Base-by-base conservation (phyloP, 2,888 invertebrate genomes). In the Micoletzkya japonica region DNA sequence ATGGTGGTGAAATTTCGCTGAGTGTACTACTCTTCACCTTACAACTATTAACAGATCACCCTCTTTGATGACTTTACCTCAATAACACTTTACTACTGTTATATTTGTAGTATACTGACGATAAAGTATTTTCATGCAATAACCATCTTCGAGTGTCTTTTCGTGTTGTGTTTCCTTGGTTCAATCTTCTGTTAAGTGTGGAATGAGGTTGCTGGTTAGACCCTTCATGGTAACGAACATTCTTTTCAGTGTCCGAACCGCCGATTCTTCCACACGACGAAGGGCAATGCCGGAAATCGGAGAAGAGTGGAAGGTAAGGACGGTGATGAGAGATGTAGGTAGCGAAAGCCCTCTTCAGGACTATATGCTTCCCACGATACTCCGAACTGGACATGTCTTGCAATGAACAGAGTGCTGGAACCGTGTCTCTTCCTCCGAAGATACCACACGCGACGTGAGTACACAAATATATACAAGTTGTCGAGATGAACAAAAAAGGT, bases 221-320 rank as follows among this genome's bases (percentile, higher is more conserved):
- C n/a, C n/a, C n/a, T n/a, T n/a, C n/a, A n/a, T n/a, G n/a, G n/a
- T n/a, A n/a, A n/a, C n/a, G n/a, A n/a, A n/a, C n/a, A n/a, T n/a
- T 20, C 28, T 32, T 80, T 84, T 73, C 71, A 84, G 84, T 84
- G 74, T 82, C 81, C 17, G 78, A 80, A n/a, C 84, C 84, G 39
- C 82, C 82, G 34, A 84, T 84, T 75, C 83, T 82, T 7, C 84
- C 84, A 44, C 80, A 82, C 14, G 76, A 82, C 64, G 80, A 80
- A 63, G 84, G 84, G 28, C 76, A 80, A 59, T 84, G 84, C 63
- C 76, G 76, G 59, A 71, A 74, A 54, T 82, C 81, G 28, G 75
- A 74, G 57, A 57, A 71, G 52, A 81, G 81, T 59, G 81, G 81
- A 69, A 74, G 77, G 44, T 39, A 57, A 36, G n/a, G 32, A 10